These are phyloP conservation scores for Vesta saturnalis DNA, from an alignment of 2,888 invertebrate species.

Conservation along the genomic window DNA sequence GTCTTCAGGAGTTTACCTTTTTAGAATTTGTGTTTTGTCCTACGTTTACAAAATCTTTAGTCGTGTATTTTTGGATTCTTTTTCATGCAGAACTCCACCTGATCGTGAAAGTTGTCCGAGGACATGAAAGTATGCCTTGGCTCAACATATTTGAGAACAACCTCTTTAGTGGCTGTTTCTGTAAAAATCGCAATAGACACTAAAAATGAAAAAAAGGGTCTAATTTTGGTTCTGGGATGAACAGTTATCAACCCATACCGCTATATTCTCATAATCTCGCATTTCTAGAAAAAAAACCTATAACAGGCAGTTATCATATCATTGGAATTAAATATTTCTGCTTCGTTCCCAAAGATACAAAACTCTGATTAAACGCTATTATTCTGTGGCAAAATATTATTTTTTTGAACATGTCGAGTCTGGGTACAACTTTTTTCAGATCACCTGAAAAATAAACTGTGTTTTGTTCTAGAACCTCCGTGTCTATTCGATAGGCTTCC, in stretches of 20 bases:
- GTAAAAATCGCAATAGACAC: neutral
- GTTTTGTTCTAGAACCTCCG: neutral
- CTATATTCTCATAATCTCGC: neutral
- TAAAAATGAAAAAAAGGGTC: neutral
- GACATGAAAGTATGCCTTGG: no score
- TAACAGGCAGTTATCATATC: neutral
- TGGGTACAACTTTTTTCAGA: neutral
- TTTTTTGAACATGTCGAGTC: neutral
- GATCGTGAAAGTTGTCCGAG: no score
- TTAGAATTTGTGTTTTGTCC: no score
- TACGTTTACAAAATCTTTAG: no score
- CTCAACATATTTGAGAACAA: no score
- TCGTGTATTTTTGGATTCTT: no score
- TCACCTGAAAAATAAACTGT: neutral
- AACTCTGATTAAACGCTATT: slow-evolving; percentile 8
- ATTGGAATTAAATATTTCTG: neutral
- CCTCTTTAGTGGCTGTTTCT: no score
- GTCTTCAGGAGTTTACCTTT: no score
- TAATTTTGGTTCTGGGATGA: neutral
- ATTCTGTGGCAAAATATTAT: neutral
- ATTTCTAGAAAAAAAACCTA: neutral
- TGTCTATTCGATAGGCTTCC: neutral
- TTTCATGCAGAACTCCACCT: no score
- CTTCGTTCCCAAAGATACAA: neutral
- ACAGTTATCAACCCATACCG: neutral